Evolutionary conservation across 2,888 invertebrate species (phyloP), one percentile per base, ranked within the genome.

Genomic region (Aricia artaxerxes): DNA sequence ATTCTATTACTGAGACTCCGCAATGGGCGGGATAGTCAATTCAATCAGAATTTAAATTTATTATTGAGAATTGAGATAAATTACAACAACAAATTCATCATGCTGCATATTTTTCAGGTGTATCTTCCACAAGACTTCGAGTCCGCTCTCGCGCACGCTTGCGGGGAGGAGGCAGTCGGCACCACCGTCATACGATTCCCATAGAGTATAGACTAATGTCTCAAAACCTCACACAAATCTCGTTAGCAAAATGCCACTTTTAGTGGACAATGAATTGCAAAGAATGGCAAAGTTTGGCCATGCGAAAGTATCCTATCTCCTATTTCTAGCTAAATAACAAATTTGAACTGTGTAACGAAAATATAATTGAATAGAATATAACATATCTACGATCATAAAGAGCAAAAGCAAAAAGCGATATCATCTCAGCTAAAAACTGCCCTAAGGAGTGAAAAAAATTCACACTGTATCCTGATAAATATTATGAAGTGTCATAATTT

Each of bases 41-140:
- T 44, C 9, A 49, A 44, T 9, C 1, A 44, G 5, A 7, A 44
- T 44, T 44, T 9, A 11, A 44, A 44, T 44, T 7, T 40, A 40
- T 6, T 1, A 40, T 40, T 24, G 24, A 24, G 24, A 24, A 24
- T 24, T 24, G 24, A 24, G 24, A 24, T 24, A 24, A 24, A 24
- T 24, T 24, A 24, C 24, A 24, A 24, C 24, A 24, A 24, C 24
- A 11, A 44, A 44, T 44, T 7, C 6, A 40, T 6, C 1, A 40
- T 40, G 61, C 16, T 57, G 24, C 11, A 31, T 64, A 16, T 49
- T 78, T 72, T 80, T 0, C 86, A 94, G 94, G 91, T 94, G 6
- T 94, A 89, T 82, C 84, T 92, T 1, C 92, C 94, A 0, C 91
- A 92, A 85, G 94, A 94, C 80, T 94, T 92, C 85, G 94, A 94